These are phyloP conservation scores for Pachyramphus minor DNA, from an alignment of 2,113 vertebrate genomes.

Conservation along the genomic window DNA sequence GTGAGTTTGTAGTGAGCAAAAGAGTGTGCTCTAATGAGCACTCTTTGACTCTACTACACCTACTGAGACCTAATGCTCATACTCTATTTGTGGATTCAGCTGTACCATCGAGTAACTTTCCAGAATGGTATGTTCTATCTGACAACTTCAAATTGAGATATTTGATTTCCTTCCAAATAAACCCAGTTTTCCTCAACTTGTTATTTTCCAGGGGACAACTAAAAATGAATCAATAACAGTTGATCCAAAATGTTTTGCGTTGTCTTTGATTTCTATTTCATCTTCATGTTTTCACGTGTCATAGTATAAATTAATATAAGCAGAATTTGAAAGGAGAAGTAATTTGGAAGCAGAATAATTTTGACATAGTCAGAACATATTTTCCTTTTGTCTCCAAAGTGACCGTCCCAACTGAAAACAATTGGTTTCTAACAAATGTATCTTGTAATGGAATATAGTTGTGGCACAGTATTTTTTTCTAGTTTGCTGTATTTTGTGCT, in stretches of 20 bases:
- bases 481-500: not conserved
- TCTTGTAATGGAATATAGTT: not conserved
- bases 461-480: not conserved
- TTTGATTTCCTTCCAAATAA: not conserved
- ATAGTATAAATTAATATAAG: not conserved
- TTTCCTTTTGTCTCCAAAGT: not conserved
- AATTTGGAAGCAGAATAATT: slow-evolving; percentile 21
- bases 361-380: slow-evolving; percentile 8
- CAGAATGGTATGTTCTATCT: not conserved
- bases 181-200: not conserved
- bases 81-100: not conserved
- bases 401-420: not conserved
- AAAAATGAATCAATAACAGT: not conserved
- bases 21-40: not conserved
- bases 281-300: not conserved
- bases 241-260: not conserved
- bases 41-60: too few species aligned
- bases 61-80: accelerated
- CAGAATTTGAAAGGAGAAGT: slow-evolving; percentile 7
- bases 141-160: not conserved
- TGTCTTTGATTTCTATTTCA: not conserved
- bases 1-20: not conserved
- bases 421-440: not conserved
- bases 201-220: not conserved
- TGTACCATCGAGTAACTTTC: not conserved